Evolutionary conservation across 2,797 vertebrate genomes (phyloP).

Genomic region (Hydrocynus forskahlii): DNA sequence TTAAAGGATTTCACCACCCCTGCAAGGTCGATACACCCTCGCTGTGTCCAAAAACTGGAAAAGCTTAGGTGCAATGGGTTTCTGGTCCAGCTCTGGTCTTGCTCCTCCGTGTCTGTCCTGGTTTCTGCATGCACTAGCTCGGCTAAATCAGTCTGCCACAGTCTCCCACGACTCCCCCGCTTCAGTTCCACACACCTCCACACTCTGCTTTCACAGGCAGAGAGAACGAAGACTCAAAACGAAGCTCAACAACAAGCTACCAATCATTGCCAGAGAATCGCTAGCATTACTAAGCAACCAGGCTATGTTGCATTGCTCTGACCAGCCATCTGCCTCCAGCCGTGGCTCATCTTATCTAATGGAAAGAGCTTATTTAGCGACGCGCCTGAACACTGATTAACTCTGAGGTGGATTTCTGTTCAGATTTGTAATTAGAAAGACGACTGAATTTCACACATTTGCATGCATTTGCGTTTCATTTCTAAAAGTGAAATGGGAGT

Average conservation of each 20-base stretch:
- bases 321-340: slow-evolving; percentile 5
- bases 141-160: background rate
- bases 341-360: background rate
- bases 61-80: background rate
- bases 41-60: background rate
- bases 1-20: background rate
- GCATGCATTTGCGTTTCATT: background rate
- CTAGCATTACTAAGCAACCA: slow-evolving; percentile 40
- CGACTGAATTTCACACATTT: background rate
- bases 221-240: slow-evolving; percentile 10
- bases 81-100: slow-evolving; percentile 1
- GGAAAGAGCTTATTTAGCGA: background rate
- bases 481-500: background rate
- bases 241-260: slow-evolving; percentile 15
- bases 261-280: slow-evolving; percentile 7
- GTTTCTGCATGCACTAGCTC: background rate
- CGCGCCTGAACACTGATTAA: background rate
- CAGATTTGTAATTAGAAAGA: background rate
- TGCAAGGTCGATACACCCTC: background rate
- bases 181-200: slow-evolving; percentile 1
- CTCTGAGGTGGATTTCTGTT: background rate
- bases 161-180: background rate
- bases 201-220: background rate
- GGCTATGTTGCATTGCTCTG: slow-evolving; percentile 1
- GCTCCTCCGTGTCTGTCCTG: background rate